Base-by-base conservation (phyloP, 2,888 invertebrate genomes). In the Isotomurus palustris region DNA sequence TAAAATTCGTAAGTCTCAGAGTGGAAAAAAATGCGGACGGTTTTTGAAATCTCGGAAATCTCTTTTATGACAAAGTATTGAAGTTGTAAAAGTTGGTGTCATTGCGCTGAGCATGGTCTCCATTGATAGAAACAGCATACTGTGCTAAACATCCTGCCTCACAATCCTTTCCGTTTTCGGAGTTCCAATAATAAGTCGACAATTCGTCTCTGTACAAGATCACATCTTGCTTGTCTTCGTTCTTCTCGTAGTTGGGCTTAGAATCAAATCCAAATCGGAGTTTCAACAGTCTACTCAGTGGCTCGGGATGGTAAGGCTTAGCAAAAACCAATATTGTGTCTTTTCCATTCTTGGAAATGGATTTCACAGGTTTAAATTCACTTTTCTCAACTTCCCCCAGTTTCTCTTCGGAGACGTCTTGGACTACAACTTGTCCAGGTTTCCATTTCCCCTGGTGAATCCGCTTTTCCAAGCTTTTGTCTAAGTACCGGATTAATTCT, bases 301-400 rank as follows among this genome's bases (percentile, higher is more conserved):
- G 58, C 40, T 62, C 62, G 14, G 62, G 62, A 56, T 62, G 58
- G 45, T 55, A 62, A 28, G 62, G 58, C 28, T 58, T 62, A 27
- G 54, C 35, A 49, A 62, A 62, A 32, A 58, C 35, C 6, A 56
- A 53, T 10, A 62, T 35, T 28, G 55, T 58, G n/a, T 61, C 61
- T 47, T 22, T 44, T 45, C 48, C 43, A 27, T 41, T 54, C 24
- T 58, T 58, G 5, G 55, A 53, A 49, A 62, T 53, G 29, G 50
- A 45, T 55, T 62, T 62, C 48, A 62, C 53, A 8, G 62, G 62
- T 24, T 62, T 62, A 35, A 62, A 62, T 53, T 62, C 62, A 35
- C 62, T 62, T 29, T 53, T 56, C 27, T 58, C 54, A 28, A 62
- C 44, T 58, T 58, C 55, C 36, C 56, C 55, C 28, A 58, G 24